phyloP scores from a whole-genome alignment of 2,888 invertebrate species.

The Amphipoea lucens region DNA sequence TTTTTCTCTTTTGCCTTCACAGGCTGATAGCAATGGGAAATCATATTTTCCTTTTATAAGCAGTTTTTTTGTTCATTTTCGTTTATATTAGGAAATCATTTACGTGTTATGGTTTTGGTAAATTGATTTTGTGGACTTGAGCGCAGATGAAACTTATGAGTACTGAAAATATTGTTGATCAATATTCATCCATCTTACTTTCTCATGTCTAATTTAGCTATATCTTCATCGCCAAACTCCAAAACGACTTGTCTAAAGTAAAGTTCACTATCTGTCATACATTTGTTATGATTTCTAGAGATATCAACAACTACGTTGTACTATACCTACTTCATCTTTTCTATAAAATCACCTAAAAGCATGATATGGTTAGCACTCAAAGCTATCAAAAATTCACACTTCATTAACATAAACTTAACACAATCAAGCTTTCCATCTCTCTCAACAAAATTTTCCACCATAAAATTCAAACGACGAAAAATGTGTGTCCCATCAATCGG shows the following conservation, averaged over 20 bases:
- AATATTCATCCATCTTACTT: neutral
- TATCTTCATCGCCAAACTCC: too few species aligned
- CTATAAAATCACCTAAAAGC: neutral
- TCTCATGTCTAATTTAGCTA: neutral
- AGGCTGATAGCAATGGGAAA: constrained; percentile 82
- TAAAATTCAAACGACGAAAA: constrained; percentile 68
- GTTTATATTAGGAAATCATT: constrained; percentile 69
- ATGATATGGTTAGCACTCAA: neutral
- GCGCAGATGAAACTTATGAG: neutral
- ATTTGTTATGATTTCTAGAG: neutral
- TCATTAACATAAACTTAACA: constrained; percentile 10
- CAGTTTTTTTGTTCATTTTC: constrained; percentile 67
- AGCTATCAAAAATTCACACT: constrained; percentile 8
- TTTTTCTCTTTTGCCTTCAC: constrained; percentile 76
- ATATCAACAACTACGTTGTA: neutral
- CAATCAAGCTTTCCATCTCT: constrained; percentile 30
- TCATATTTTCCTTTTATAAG: constrained; percentile 79
- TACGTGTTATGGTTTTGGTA: constrained; percentile 3
- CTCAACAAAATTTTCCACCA: constrained; percentile 54
- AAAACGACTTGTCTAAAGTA: too few species aligned
- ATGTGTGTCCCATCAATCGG: constrained; percentile 79
- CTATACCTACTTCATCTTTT: neutral
- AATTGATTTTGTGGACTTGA: constrained; percentile 13
- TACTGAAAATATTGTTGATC: neutral
- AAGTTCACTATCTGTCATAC: neutral